phyloP scores from a whole-genome alignment of 2,113 vertebrate species.

The Colistium nudipinnis region DNA sequence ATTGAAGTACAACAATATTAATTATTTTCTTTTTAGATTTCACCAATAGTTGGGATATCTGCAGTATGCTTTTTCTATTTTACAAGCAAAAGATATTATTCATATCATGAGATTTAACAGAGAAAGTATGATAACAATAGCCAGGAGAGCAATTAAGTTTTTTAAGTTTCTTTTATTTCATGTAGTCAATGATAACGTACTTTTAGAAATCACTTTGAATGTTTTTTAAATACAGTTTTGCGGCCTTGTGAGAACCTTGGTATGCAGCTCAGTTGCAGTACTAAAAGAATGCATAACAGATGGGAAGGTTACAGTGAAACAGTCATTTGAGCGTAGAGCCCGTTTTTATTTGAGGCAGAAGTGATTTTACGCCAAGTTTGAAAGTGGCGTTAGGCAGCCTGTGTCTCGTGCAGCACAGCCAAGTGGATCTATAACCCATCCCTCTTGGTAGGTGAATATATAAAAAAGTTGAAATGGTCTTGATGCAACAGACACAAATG shows the following conservation, averaged over 20 bases:
- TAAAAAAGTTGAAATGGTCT: background rate
- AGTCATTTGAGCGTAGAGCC: background rate
- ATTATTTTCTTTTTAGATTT: background rate
- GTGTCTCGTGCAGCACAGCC: background rate
- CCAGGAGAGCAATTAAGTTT: background rate
- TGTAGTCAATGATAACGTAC: background rate
- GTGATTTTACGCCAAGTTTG: constrained; percentile 15
- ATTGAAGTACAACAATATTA: background rate
- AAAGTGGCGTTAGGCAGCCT: background rate
- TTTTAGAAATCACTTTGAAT: background rate
- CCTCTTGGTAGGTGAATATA: background rate
- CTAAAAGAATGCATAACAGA: background rate
- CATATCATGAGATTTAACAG: background rate
- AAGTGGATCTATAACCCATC: no score
- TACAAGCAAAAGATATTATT: background rate
- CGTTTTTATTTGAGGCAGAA: constrained; percentile 14
- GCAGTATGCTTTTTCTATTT: background rate
- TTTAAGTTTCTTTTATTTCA: constrained; percentile 3
- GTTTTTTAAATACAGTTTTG: background rate
- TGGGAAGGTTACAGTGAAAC: background rate
- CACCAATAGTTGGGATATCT: background rate
- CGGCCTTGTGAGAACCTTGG: background rate
- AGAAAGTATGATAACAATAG: background rate
- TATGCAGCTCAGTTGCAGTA: background rate
- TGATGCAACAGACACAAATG: constrained; percentile 4